A percentile compares a stretch with the other conserved stretches of the same genome.
These are phyloP conservation scores for Maniola jurtina DNA, from an alignment of 1,140 invertebrate genomes.

Conservation along the genomic window DNA sequence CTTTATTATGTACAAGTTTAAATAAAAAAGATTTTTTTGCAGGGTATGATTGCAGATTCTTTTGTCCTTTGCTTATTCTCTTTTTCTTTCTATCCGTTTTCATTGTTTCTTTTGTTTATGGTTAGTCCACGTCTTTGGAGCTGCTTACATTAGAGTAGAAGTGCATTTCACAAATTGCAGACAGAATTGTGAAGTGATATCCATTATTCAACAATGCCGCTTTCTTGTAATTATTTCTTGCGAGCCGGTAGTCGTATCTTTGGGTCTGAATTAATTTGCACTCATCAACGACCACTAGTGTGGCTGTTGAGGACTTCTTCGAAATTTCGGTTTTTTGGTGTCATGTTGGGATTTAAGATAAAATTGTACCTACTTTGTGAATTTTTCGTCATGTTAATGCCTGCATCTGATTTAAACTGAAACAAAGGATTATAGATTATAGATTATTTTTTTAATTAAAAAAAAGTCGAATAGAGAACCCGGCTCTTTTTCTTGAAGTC, in stretches of 20 bases:
- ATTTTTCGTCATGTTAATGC: no score
- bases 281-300: slow-evolving; percentile 35
- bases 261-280: slow-evolving; percentile 48
- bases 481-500: no score
- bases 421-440: no score
- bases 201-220: slow-evolving; percentile 44
- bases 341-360: not conserved
- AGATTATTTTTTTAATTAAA: no score
- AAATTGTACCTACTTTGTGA: no score
- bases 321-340: not conserved
- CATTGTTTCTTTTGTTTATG: not conserved
- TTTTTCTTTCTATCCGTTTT: not conserved
- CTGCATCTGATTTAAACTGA: no score
- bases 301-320: slow-evolving; percentile 1
- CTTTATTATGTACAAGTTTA: no score
- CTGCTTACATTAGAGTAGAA: not conserved
- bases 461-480: no score
- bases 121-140: not conserved
- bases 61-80: no score
- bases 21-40: no score
- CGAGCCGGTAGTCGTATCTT: slow-evolving; percentile 31
- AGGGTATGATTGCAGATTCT: no score
- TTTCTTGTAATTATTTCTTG: slow-evolving; percentile 42
- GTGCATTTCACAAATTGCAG: slow-evolving; percentile 1
- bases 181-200: slow-evolving; percentile 17